Conservation (phyloP, 2,888 invertebrate species). For the Horisme vitalbata region DNA sequence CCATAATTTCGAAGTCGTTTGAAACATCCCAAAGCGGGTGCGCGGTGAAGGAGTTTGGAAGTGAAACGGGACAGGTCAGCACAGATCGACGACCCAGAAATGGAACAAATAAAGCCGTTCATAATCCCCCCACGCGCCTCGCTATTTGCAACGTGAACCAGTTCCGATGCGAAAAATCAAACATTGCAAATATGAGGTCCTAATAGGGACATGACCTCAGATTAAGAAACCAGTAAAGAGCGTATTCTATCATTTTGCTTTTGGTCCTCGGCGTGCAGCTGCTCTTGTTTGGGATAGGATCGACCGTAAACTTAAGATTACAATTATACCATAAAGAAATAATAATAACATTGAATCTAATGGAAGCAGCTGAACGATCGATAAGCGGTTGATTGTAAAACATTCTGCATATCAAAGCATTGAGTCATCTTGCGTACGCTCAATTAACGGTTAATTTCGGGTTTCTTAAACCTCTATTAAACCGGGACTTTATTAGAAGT, state of each 20-base stretch:
- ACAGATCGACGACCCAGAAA: constrained; percentile 72
- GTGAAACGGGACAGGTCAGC: constrained; percentile 59
- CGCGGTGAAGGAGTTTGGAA: constrained; percentile 41
- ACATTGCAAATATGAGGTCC: constrained; percentile 23
- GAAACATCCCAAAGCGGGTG: constrained; percentile 20
- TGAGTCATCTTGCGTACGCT: constrained; percentile 12
- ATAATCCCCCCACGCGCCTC: constrained; percentile 53
- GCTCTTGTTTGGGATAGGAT: too few species aligned
- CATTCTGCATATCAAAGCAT: constrained; percentile 18
- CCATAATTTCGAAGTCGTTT: too few species aligned
- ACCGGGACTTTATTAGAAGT: too few species aligned
- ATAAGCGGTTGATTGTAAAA: constrained; percentile 15
- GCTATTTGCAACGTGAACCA: constrained; percentile 46
- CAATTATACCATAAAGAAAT: too few species aligned
- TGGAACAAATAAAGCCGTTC: constrained; percentile 48
- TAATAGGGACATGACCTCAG: too few species aligned
- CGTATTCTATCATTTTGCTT: too few species aligned
- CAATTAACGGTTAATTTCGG: background rate
- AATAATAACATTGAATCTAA: constrained; percentile 6
- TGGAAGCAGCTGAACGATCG: constrained; percentile 10
- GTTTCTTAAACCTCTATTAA: background rate
- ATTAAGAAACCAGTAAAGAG: too few species aligned
- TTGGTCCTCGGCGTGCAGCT: too few species aligned
- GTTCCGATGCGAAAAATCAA: constrained; percentile 38
- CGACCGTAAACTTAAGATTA: too few species aligned